These are phyloP conservation scores for Philhelius pedissequus DNA, from an alignment of 2,888 invertebrate species.

Conservation along the genomic window DNA sequence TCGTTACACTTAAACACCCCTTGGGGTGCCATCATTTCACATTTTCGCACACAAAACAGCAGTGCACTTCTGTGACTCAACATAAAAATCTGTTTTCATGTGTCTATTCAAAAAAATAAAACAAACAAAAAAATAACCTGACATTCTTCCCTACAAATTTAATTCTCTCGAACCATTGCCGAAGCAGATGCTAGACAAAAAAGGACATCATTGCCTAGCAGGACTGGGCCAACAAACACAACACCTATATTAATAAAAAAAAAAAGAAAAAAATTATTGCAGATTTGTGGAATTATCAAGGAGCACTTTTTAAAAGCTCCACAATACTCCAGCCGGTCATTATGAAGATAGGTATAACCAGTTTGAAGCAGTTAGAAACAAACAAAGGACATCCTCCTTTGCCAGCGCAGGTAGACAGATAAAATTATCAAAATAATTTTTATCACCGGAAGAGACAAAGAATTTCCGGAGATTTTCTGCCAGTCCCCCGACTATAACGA, in stretches of 20 bases:
- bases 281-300: constrained; percentile 49
- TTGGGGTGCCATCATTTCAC: constrained; percentile 58
- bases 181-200: neutral
- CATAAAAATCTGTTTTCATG: constrained; percentile 61
- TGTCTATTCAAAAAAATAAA: no score
- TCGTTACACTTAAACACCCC: constrained; percentile 55
- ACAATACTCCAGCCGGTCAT: constrained; percentile 39
- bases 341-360: neutral
- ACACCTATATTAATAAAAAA: neutral
- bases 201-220: neutral
- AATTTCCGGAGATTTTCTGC: constrained; percentile 22
- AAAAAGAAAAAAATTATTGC: constrained; percentile 51
- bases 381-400: constrained; percentile 7
- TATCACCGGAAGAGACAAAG: constrained; percentile 25
- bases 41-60: constrained; percentile 50
- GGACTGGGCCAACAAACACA: neutral
- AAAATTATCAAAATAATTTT: constrained; percentile 57
- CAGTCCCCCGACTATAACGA: neutral
- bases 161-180: neutral
- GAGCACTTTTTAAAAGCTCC: constrained; percentile 42
- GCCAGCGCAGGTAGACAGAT: neutral
- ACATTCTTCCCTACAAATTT: constrained; percentile 45
- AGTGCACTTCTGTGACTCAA: constrained; percentile 64
- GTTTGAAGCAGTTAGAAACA: neutral
- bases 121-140: constrained; percentile 45